Conservation (phyloP, 1,140 invertebrate species). For the Leptoteleia sp. region DNA sequence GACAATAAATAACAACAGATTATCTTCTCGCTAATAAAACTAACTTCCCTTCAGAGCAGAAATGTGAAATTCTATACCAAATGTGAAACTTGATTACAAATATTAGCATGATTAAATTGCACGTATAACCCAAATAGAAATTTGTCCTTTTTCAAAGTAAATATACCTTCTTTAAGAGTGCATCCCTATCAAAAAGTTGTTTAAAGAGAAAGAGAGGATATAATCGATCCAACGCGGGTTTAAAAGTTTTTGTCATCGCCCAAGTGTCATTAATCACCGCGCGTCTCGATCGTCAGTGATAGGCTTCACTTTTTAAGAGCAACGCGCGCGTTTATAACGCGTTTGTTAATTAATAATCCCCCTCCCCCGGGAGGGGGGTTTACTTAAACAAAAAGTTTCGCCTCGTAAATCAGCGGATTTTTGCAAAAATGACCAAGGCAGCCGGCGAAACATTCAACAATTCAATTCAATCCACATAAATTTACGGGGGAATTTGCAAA, state of each 20-base stretch:
- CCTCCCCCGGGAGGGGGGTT: too few species aligned
- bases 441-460: conserved; percentile 3
- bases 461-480: conserved; percentile 18
- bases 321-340: too few species aligned
- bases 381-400: not conserved
- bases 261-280: conserved; percentile 14
- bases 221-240: conserved; percentile 4
- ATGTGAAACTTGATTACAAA: too few species aligned
- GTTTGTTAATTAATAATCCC: conserved; percentile 5
- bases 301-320: not conserved
- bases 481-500: conserved; percentile 8
- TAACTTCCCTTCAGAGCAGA: too few species aligned
- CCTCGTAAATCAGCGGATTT: not conserved
- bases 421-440: not conserved
- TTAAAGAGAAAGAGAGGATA: conserved; percentile 16
- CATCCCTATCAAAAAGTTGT: too few species aligned
- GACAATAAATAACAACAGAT: too few species aligned
- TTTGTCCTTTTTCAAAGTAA: too few species aligned
- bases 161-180: too few species aligned
- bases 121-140: too few species aligned
- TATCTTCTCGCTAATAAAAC: too few species aligned
- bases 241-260: not conserved
- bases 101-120: too few species aligned
- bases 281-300: conserved; percentile 14
- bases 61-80: too few species aligned